These are phyloP conservation scores for Conus canariensis DNA, from an alignment of 2,888 invertebrate species.

Conservation along the genomic window DNA sequence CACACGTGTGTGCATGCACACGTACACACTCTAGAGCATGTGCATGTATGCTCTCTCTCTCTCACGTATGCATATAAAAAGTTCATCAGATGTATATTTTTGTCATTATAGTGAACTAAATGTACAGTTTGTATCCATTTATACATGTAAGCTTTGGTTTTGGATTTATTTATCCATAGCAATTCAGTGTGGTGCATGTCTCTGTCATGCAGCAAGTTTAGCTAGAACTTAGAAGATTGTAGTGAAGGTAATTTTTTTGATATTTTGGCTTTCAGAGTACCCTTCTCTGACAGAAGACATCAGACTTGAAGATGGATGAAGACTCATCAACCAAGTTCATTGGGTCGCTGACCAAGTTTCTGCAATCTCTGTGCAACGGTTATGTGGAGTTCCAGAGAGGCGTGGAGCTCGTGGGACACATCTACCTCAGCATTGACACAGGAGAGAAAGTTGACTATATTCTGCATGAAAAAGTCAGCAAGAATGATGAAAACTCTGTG, in stretches of 20 bases:
- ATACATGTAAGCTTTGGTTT: too few relatives aligned
- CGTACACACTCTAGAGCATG: too few relatives aligned
- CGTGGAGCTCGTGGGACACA: conserved; percentile 53
- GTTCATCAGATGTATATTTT: too few relatives aligned
- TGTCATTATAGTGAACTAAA: too few relatives aligned
- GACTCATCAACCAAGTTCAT: conserved; percentile 54
- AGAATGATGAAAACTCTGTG: conserved; percentile 53
- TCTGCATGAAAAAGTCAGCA: conserved; percentile 54
- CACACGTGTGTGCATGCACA: too few relatives aligned
- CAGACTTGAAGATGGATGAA: conserved; percentile 49
- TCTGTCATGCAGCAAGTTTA: too few relatives aligned
- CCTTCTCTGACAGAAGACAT: not conserved
- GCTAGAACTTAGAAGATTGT: too few relatives aligned
- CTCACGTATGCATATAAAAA: too few relatives aligned
- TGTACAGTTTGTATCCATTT: too few relatives aligned
- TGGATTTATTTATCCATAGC: too few relatives aligned
- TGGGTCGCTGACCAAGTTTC: conserved; percentile 51
- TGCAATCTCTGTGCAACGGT: conserved; percentile 54
- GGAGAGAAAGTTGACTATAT: conserved; percentile 54
- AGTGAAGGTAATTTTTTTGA: not conserved
- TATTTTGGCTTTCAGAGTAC: conserved; percentile 13
- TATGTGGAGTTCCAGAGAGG: conserved; percentile 54
- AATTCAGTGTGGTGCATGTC: too few relatives aligned
- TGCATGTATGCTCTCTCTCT: too few relatives aligned
- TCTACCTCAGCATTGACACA: conserved; percentile 53